Evolutionary conservation across 2,113 vertebrate species (phyloP).

Genomic region (Melanerpes formicivorus): DNA sequence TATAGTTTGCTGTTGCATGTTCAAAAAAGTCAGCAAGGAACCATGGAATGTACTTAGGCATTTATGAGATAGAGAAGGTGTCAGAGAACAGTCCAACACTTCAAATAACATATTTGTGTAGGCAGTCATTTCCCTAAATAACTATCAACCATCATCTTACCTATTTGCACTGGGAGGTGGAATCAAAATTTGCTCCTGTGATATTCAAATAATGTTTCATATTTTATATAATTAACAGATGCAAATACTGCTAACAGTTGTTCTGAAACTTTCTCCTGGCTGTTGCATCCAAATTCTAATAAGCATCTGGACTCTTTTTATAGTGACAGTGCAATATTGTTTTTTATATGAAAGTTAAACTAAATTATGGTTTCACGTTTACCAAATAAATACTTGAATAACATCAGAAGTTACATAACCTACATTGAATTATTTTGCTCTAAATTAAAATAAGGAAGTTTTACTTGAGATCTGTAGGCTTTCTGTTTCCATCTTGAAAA

Average conservation of each 20-base stretch:
- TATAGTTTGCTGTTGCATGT: neutral
- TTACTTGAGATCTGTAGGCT: neutral
- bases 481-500: neutral
- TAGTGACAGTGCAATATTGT: neutral
- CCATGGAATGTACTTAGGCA: neutral
- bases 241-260: neutral
- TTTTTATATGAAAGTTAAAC: neutral
- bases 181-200: neutral
- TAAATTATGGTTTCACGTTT: neutral
- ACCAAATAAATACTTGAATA: neutral
- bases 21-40: neutral
- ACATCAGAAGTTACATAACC: neutral
- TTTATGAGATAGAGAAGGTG: neutral
- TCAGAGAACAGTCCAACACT: neutral
- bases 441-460: neutral
- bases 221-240: neutral
- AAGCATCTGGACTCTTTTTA: neutral
- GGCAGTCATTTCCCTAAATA: conserved; percentile 9
- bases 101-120: neutral
- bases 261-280: neutral
- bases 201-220: neutral
- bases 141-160: neutral
- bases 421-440: neutral
- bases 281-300: neutral
- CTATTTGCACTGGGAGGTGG: neutral